Conservation (phyloP, 2,113 vertebrate genomes). For the Ptilonorhynchus violaceus region DNA sequence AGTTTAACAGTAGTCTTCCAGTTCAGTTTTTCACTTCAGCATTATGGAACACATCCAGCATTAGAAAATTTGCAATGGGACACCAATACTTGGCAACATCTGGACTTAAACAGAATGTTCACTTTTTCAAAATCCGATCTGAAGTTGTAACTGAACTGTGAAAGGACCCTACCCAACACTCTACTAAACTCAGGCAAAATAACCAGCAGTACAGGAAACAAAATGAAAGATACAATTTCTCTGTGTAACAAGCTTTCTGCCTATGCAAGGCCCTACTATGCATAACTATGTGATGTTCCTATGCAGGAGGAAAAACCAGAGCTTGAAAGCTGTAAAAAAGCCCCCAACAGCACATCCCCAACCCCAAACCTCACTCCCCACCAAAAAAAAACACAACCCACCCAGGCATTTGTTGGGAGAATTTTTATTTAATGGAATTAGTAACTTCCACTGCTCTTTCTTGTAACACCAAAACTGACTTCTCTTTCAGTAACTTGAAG, state of each 20-base stretch:
- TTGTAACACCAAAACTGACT: neutral
- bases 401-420: neutral
- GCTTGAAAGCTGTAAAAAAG: neutral
- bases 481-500: neutral
- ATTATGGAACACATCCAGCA: neutral
- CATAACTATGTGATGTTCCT: neutral
- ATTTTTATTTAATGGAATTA: neutral
- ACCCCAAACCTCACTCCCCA: neutral
- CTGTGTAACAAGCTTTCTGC: neutral
- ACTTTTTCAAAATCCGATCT: neutral
- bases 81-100: neutral
- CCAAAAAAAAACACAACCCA: too few species aligned
- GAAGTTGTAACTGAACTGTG: neutral
- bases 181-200: neutral
- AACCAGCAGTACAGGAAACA: neutral
- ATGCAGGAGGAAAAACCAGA: neutral
- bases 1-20: neutral
- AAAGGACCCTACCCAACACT: neutral
- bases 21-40: neutral
- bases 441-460: neutral
- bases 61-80: neutral
- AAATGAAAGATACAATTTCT: neutral
- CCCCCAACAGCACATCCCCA: fast-evolving
- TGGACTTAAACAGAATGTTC: neutral
- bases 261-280: neutral